Evolutionary conservation across 2,113 vertebrate genomes (phyloP), one percentile per base, ranked within the genome.

Genomic region (Sterrhoptilus dennistouni): DNA sequence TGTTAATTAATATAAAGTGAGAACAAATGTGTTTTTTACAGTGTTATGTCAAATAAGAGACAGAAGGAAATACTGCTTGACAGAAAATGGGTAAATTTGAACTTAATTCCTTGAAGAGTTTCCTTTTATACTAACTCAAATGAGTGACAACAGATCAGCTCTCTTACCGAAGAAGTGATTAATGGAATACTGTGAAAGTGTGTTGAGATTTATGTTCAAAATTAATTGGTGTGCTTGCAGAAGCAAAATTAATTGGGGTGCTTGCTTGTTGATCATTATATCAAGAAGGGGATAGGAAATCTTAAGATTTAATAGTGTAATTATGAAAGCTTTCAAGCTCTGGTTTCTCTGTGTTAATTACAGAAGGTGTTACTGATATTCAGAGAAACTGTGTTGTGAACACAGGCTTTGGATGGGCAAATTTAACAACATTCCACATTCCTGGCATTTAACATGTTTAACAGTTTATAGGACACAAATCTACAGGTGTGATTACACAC

Each of bases 241-340:
- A 81, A 69, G 83, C 60, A 90, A 68, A 94, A 96, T 95, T 96
- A 95, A 97, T 93, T 64, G 83, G 76, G 83, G 78, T 95, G 61
- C 89, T 84, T 94, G 28, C 85, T 93, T 96, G 88, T 94, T 97
- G 93, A 94, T 89, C 66, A 96, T 60, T 92, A 24, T 29, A 86
- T 92, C 79, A 85, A 83, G 42, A 90, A 91, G 52, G 17, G 75
- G 71, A 47, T 75, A 78, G 40, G 68, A 95, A 90, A 93, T 81
- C 79, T 74, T 63, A 91, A 94, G 84, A 94, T 95, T 96, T 95
- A 96, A 95, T 59, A 88, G 78, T 8, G 47, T 56, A 86, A 96
- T 95, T 86, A 93, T 22, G 60, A 88, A 83, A 89, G 85, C 83
- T 83, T 95, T 90, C 85, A 93, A 60, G 53, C 40, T 60, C 49